phyloP scores from a whole-genome alignment of 2,113 vertebrate genomes.

The Rhabdomys dilectus region DNA sequence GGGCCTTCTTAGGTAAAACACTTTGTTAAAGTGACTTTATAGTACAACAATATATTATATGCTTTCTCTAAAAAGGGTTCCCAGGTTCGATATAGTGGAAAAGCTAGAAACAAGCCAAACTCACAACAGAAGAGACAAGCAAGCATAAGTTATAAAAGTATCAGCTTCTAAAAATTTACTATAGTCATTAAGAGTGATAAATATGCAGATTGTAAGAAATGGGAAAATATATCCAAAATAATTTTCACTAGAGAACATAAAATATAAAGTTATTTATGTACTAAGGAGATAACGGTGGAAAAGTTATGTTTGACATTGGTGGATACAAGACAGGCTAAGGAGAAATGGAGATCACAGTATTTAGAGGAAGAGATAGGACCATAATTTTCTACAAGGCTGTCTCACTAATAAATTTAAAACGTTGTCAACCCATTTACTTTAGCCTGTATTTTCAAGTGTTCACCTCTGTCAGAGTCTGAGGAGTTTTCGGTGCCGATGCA shows the following conservation, averaged over 20 bases:
- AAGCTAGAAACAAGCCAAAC: slow-evolving; percentile 67
- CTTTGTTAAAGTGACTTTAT: slow-evolving; percentile 36
- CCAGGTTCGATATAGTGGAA: neutral
- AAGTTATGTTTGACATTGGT: slow-evolving; percentile 39
- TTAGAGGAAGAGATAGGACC: slow-evolving; percentile 16
- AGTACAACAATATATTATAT: neutral
- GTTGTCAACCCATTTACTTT: slow-evolving; percentile 30
- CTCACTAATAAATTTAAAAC: slow-evolving; percentile 46
- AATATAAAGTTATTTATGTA: slow-evolving; percentile 61
- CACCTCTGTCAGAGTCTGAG: neutral
- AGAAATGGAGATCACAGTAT: slow-evolving; percentile 50
- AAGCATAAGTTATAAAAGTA: slow-evolving; percentile 10
- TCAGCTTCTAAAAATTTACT: slow-evolving; percentile 59
- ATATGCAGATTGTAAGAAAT: slow-evolving; percentile 61
- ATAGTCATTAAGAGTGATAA: slow-evolving; percentile 64
- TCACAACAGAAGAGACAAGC: slow-evolving; percentile 57
- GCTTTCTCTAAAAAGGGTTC: neutral
- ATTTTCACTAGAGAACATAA: slow-evolving; percentile 49
- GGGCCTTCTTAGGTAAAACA: slow-evolving; percentile 14
- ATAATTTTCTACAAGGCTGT: slow-evolving; percentile 30
- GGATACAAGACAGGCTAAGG: neutral
- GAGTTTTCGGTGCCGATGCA: neutral
- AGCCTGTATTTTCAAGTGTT: slow-evolving; percentile 15
- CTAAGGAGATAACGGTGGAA: slow-evolving; percentile 46
- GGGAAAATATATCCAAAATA: slow-evolving; percentile 35